Percentiles rank a stretch among this genome's conserved stretches.
Conservation (phyloP, 2,888 invertebrate species). For the Lasioglossum vierecki region DNA sequence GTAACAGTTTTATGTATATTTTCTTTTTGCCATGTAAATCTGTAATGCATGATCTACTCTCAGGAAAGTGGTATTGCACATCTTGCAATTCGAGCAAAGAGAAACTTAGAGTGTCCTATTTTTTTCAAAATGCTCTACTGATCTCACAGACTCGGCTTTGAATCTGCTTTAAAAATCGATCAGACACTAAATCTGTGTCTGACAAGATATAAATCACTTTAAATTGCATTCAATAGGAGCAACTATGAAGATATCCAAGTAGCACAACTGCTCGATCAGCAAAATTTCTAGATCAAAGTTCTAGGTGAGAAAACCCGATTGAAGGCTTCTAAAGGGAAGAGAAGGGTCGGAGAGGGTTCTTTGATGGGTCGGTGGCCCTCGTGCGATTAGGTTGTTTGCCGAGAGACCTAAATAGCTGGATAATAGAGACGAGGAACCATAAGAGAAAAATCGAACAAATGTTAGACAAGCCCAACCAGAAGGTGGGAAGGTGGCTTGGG, state of each 20-base stretch:
- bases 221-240: neutral
- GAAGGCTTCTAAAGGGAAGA: neutral
- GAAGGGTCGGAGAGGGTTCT: neutral
- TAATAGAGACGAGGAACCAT: neutral
- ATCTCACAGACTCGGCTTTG: neutral
- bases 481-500: constrained; percentile 76
- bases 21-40: too few species aligned
- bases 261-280: neutral
- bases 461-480: constrained; percentile 17
- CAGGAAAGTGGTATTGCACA: too few species aligned
- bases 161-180: neutral
- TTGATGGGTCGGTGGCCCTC: neutral
- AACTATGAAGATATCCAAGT: constrained; percentile 1
- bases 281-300: neutral
- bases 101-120: neutral
- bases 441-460: neutral
- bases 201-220: neutral
- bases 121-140: neutral
- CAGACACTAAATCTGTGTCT: neutral
- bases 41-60: too few species aligned
- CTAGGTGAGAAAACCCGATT: neutral
- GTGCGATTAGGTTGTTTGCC: neutral
- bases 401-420: neutral
- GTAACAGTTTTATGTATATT: neutral
- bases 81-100: neutral